Conservation (phyloP, 2,113 vertebrate species). For the Anas platyrhynchos region DNA sequence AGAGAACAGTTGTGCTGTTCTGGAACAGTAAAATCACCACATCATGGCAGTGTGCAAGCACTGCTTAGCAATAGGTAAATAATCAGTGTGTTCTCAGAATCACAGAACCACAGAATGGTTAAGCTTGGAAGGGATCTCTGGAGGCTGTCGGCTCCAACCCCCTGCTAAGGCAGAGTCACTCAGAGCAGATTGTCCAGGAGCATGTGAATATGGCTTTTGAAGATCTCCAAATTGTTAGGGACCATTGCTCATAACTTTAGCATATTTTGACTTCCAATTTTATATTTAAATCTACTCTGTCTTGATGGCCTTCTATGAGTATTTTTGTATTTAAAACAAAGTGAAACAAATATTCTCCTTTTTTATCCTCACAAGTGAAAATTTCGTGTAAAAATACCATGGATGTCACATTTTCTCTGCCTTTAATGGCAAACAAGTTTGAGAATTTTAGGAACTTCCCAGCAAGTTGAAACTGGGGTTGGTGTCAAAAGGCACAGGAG, state of each 20-base stretch:
- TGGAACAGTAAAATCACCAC: no score
- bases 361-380: background rate
- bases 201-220: background rate
- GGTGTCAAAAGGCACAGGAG: background rate
- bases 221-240: background rate
- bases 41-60: background rate
- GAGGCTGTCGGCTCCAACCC: background rate
- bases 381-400: background rate
- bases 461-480: background rate
- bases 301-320: background rate
- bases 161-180: background rate
- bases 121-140: no score
- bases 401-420: background rate
- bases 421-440: background rate
- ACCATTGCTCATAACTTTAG: no score
- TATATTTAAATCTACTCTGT: background rate
- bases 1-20: no score
- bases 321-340: background rate
- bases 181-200: background rate
- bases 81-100: background rate
- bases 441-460: background rate
- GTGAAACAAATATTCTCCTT: background rate
- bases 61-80: background rate
- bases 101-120: background rate
- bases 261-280: background rate